Base-by-base conservation (phyloP, 2,888 invertebrate genomes). In the Xestia sexstrigata region DNA sequence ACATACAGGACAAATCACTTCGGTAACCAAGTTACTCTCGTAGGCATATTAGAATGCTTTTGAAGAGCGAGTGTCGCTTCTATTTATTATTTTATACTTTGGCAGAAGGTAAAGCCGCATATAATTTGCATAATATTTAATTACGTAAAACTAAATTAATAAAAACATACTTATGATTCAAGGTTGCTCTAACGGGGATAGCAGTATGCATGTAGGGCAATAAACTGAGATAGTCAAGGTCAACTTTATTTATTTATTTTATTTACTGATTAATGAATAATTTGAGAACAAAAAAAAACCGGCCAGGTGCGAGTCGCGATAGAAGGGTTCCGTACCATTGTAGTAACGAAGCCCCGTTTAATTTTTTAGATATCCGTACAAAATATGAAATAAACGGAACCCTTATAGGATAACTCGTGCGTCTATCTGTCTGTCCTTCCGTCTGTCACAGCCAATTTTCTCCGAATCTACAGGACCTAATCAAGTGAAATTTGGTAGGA, bases 121-220 rank as follows among this genome's bases (percentile, higher is more conserved):
- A 67, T 13, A 26, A 66, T 77, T 76, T 30, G 55, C 66, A 67
- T 82, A 70, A 76, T 70, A 71, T 55, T 9, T 62, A 52, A 83
- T 81, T 83, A 83, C 63, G 60, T 71, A 70, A 83, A 79, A 62
- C 3, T 13, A 63, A 68, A 80, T 35, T n/a, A 75, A 74, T 70
- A 62, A 75, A 75, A 71, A 74, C 68, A 13, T 26, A 83, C 42
- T 71, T 66, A 52, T 1, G 23, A 65, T 79, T 74, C 84, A 84
- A 82, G 82, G 84, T 39, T 23, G 4, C 0, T 23, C 45, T 55
- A 74, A 69, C 70, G 66, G 83, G 20, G 47, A 78, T 71, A 55
- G 45, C n/a, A 8, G 26, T 23, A 20, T 55, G 20, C 6, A 72
- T 62, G 49, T 72, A 39, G 84, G 49, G 30, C 65, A 84, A 63